A percentile compares a stretch with the other conserved stretches of the same genome.
Conservation (phyloP, 2,888 invertebrate genomes). For the Habrosyne pyritoides region DNA sequence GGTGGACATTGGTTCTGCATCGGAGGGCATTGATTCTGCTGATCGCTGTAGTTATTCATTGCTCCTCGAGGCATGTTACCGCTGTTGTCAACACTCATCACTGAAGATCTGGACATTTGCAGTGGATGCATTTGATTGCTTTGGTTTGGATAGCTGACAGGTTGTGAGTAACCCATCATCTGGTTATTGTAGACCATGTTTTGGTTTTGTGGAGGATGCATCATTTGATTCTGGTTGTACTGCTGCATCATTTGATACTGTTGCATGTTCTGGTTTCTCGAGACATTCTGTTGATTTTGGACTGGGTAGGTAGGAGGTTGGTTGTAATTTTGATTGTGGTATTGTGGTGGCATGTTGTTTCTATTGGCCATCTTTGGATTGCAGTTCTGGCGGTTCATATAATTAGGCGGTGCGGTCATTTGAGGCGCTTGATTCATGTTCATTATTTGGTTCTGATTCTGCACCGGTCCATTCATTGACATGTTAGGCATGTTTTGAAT, state of each 20-base stretch:
- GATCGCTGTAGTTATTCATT: constrained; percentile 71
- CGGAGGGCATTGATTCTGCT: constrained; percentile 53
- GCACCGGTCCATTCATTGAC: constrained; percentile 63
- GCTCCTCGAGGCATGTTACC: constrained; percentile 69
- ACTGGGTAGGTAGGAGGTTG: constrained; percentile 62
- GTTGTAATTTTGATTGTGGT: constrained; percentile 65
- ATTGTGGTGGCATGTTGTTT: constrained; percentile 66
- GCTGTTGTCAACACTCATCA: constrained; percentile 78
- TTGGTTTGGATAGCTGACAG: constrained; percentile 59
- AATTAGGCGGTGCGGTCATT: constrained; percentile 50
- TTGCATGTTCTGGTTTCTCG: constrained; percentile 67
- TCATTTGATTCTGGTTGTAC: constrained; percentile 64
- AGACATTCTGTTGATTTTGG: constrained; percentile 60
- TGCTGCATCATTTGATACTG: constrained; percentile 72
- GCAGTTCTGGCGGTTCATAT: constrained; percentile 59
- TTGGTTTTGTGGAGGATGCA: constrained; percentile 55
- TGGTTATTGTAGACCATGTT: constrained; percentile 64
- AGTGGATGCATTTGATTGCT: constrained; percentile 65
- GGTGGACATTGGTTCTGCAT: constrained; percentile 42
- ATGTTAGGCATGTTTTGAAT: constrained; percentile 73
- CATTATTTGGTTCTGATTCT: constrained; percentile 49
- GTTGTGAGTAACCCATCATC: constrained; percentile 65
- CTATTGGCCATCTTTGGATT: constrained; percentile 62
- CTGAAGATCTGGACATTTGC: constrained; percentile 75
- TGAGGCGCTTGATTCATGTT: constrained; percentile 50